These are phyloP conservation scores for Nannoperca obscura DNA, from an alignment of 2,797 vertebrate species.

Conservation along the genomic window DNA sequence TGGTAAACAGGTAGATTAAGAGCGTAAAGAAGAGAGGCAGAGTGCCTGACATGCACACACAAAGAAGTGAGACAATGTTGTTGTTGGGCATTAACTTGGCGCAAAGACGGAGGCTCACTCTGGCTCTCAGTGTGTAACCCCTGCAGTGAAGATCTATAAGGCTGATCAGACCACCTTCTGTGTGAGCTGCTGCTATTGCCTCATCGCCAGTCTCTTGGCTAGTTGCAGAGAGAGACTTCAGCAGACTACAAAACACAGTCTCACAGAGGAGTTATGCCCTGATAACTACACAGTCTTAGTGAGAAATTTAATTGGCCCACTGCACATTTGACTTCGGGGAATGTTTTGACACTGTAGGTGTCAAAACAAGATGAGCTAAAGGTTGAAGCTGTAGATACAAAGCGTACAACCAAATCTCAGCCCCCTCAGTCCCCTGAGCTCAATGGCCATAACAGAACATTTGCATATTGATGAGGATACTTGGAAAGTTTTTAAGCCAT, in stretches of 20 bases:
- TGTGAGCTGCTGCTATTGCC: slow-evolving; percentile 59
- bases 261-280: slow-evolving; percentile 69
- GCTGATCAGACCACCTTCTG: slow-evolving; percentile 75
- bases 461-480: slow-evolving; percentile 55
- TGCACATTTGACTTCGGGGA: slow-evolving; percentile 72
- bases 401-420: slow-evolving; percentile 44
- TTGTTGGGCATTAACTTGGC: slow-evolving; percentile 60
- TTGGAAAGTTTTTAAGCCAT: slow-evolving; percentile 34
- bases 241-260: slow-evolving; percentile 67
- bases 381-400: slow-evolving; percentile 57
- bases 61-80: slow-evolving; percentile 39
- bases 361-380: slow-evolving; percentile 69
- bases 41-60: slow-evolving; percentile 28
- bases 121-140: slow-evolving; percentile 54
- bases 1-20: slow-evolving; percentile 64
- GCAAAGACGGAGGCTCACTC: slow-evolving; percentile 41
- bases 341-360: slow-evolving; percentile 69
- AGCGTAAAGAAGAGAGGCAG: slow-evolving; percentile 44
- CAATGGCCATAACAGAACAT: slow-evolving; percentile 50
- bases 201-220: slow-evolving; percentile 55
- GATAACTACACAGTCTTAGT: slow-evolving; percentile 70
- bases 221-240: slow-evolving; percentile 56
- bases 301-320: slow-evolving; percentile 76
- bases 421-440: slow-evolving; percentile 60
- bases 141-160: slow-evolving; percentile 73